Base-by-base conservation (phyloP, 2,888 invertebrate genomes). In the Amphimallon solstitiale region DNA sequence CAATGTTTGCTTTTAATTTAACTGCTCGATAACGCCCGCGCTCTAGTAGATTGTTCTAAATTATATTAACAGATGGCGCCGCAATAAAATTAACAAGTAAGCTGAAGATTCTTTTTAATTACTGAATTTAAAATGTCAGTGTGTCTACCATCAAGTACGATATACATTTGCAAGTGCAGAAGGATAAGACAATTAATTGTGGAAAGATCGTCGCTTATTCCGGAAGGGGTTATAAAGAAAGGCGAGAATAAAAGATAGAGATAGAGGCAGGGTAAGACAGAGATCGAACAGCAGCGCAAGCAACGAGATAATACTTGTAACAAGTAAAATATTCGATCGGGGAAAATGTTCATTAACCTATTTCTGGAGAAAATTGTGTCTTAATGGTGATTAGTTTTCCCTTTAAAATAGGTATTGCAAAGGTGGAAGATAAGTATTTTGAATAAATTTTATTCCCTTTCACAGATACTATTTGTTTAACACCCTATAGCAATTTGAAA, bases 1-100 rank as follows among this genome's bases (percentile, higher is more conserved):
- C 40, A 40, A 56, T 56, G 56, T 56, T 56, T 56, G 56, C 56
- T 56, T 56, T 56, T 56, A 56, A 56, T 56, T 56, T 56, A 56
- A 56, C 56, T 56, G 21, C 40, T 12, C 23, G 40, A 56, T 56
- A 56, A 56, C 40, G 23, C 23, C 23, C 23, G 56, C 19, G 43
- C 9, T 56, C 21, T 40, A 23, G 21, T 56, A 43, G 12, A 56
- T 56, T 21, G 12, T 43, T 56, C 12, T 3, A 19, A 52, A 37
- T 37, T 52, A 34, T 19, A 12, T 52, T 38, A 52, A 37, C 37
- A 37, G 37, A 52, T 52, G 52, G 37, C 38, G 52, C 19, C 37
- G 52, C 34, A 52, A 37, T 52, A 37, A 37, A 52, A 52, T 52
- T 52, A 37, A 52, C 52, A 52, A 37, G 17, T 37, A 52, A 34